phyloP scores from a whole-genome alignment of 2,888 invertebrate species.

The Tetragonula carbonaria region DNA sequence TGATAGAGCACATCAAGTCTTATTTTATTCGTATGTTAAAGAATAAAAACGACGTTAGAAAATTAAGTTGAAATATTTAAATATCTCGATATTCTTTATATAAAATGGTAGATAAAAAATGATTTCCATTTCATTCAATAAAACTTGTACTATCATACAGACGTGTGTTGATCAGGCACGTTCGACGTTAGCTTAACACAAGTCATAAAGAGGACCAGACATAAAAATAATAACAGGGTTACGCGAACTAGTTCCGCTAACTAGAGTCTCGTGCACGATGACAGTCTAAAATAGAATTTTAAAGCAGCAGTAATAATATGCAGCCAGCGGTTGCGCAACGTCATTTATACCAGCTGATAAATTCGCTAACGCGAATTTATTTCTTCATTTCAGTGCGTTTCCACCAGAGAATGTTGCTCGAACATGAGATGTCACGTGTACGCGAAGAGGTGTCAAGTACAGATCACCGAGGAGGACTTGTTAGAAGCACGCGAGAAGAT shows the following conservation, averaged over 20 bases:
- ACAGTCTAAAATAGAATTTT: slow-evolving; percentile 32
- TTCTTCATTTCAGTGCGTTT: slow-evolving; percentile 70
- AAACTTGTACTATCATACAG: background rate
- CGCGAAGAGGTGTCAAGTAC: slow-evolving; percentile 80
- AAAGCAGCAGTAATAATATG: slow-evolving; percentile 24
- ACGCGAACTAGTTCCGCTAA: background rate
- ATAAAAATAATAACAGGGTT: background rate
- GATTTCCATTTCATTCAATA: background rate
- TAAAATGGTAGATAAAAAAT: too few species aligned
- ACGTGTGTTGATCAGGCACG: background rate
- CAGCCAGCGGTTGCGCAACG: background rate
- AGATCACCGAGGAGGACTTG: slow-evolving; percentile 77
- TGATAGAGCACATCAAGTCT: too few species aligned
- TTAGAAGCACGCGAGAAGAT: slow-evolving; percentile 76
- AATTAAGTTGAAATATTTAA: background rate
- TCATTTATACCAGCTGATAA: slow-evolving; percentile 8
- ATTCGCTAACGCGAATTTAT: slow-evolving; percentile 34
- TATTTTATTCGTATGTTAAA: too few species aligned
- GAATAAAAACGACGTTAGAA: too few species aligned
- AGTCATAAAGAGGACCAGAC: background rate
- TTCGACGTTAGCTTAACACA: background rate
- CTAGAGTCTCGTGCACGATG: background rate
- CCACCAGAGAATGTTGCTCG: slow-evolving; percentile 67
- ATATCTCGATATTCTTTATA: background rate
- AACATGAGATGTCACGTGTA: slow-evolving; percentile 72